Evolutionary conservation across 2,888 invertebrate species (phyloP).

Genomic region (Sesia bembeciformis): DNA sequence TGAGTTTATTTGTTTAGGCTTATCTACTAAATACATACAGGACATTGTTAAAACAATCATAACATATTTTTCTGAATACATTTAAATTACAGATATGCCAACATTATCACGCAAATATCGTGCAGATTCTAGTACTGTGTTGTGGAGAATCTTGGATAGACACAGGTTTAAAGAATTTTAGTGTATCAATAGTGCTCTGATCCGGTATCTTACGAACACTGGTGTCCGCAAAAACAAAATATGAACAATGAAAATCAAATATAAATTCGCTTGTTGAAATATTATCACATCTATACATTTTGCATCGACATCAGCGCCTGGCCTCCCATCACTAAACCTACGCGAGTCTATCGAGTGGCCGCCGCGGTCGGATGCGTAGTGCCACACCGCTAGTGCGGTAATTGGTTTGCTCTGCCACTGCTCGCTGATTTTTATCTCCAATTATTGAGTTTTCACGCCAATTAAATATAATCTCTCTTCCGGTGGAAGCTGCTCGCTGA

Average conservation of each 20-base stretch:
- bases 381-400: conserved; percentile 53
- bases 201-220: no score
- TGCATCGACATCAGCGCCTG: background rate
- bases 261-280: background rate
- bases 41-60: no score
- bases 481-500: conserved; percentile 44
- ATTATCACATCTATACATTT: background rate
- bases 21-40: no score
- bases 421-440: conserved; percentile 67
- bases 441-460: conserved; percentile 73
- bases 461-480: conserved; percentile 67
- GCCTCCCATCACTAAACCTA: conserved; percentile 20
- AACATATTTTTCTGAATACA: no score
- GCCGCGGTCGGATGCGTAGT: conserved; percentile 43
- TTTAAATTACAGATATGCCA: no score
- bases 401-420: conserved; percentile 53
- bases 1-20: no score
- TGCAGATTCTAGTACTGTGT: no score
- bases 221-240: background rate
- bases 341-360: conserved; percentile 21
- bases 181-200: no score
- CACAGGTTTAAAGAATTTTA: no score
- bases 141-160: no score
- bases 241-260: background rate
- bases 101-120: no score